Conservation (phyloP, 2,888 invertebrate genomes). For the Pterostichus niger region DNA sequence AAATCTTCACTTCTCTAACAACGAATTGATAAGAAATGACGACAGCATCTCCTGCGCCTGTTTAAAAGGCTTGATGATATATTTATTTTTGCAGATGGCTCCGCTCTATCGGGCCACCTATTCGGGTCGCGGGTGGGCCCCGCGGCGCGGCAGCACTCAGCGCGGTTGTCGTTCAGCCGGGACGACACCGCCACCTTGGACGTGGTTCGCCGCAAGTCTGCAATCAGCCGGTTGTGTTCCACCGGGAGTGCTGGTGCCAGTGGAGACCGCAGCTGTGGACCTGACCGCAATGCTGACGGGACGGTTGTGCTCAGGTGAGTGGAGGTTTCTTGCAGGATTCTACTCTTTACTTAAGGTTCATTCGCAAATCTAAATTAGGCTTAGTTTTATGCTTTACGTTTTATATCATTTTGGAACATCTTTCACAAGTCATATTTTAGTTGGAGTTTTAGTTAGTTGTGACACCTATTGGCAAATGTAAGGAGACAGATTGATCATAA, state of each 20-base stretch:
- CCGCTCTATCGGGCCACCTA: conserved; percentile 73
- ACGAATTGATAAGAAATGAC: no score
- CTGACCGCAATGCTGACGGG: conserved; percentile 81
- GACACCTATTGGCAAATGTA: no score
- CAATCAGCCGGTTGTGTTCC: conserved; percentile 75
- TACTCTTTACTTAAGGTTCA: no score
- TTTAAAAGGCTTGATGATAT: no score
- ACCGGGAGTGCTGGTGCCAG: conserved; percentile 70
- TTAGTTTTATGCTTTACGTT: no score
- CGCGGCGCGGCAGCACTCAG: conserved; percentile 72
- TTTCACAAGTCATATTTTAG: no score
- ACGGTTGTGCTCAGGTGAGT: conserved; percentile 81
- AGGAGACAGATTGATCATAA: no score
- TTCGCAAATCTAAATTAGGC: no score
- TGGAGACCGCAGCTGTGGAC: conserved; percentile 73
- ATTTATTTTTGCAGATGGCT: conserved; percentile 68
- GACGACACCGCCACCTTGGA: conserved; percentile 74
- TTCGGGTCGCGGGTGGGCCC: conserved; percentile 68
- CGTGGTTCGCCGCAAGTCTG: conserved; percentile 74
- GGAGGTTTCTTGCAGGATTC: not conserved
- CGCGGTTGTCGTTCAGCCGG: conserved; percentile 74
- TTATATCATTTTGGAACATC: no score
- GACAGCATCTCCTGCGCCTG: no score
- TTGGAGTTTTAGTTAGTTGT: no score
- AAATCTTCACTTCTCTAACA: no score